These are phyloP conservation scores for Anagyrus pseudococci DNA, from an alignment of 2,888 invertebrate genomes.

Conservation along the genomic window DNA sequence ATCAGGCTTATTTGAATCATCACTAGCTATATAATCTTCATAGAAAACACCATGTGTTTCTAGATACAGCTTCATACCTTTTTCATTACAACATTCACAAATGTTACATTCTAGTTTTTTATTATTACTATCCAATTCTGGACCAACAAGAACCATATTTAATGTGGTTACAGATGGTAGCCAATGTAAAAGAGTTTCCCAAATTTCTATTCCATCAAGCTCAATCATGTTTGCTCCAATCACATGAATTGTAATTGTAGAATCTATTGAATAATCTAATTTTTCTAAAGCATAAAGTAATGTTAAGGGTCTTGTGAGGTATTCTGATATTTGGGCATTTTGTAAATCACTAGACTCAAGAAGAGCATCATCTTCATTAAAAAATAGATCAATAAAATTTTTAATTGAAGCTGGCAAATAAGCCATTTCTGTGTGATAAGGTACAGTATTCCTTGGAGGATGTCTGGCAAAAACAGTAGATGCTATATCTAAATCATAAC, in stretches of 20 bases:
- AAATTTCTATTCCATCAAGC: constrained; percentile 46
- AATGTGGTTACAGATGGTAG: constrained; percentile 44
- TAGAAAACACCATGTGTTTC: constrained; percentile 42
- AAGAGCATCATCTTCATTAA: constrained; percentile 35
- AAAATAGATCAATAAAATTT: constrained; percentile 44
- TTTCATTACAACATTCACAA: constrained; percentile 43
- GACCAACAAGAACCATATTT: constrained; percentile 52
- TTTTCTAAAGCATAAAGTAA: constrained; percentile 48
- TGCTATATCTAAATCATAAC: constrained; percentile 47
- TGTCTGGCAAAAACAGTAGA: constrained; percentile 35
- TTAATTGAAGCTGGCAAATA: constrained; percentile 46
- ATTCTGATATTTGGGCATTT: constrained; percentile 44
- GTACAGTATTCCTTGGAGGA: constrained; percentile 43
- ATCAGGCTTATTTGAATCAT: constrained; percentile 46
- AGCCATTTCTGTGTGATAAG: constrained; percentile 40
- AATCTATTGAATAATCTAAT: constrained; percentile 34
- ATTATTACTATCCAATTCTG: constrained; percentile 48
- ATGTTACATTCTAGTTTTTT: constrained; percentile 36
- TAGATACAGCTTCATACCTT: constrained; percentile 42
- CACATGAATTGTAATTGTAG: constrained; percentile 50
- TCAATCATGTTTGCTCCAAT: constrained; percentile 55
- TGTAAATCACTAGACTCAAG: constrained; percentile 40
- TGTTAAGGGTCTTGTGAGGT: constrained; percentile 51
- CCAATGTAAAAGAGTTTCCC: constrained; percentile 57
- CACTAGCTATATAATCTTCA: constrained; percentile 41